Base-by-base conservation (phyloP, 2,888 invertebrate genomes). In the Acanthoscelides obtectus region DNA sequence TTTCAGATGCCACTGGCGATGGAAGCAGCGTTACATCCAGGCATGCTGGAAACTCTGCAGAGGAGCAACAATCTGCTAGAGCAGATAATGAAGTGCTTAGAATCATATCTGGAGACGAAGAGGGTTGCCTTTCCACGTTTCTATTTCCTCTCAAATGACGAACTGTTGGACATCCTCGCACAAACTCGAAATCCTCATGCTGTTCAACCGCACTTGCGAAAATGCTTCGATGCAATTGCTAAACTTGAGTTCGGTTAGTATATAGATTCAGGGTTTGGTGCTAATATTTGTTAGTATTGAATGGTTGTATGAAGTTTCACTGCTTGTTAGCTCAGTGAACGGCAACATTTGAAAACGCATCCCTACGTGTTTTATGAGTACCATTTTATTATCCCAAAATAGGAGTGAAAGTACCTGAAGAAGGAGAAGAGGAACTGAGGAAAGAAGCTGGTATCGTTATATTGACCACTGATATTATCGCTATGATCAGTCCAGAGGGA, bases 71-170 rank as follows among this genome's bases (percentile, higher is more conserved):
- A 89, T 65, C 88, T 95, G 80, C 84, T 97, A 69, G 97, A 97
- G 79, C 92, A 94, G 84, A 96, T 97, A 66, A 92, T 94, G 88
- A 95, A 95, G 81, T 96, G 96, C 78, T 87, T 97, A 27, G 96
- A 96, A 82, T 94, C 94, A 0, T 96, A 96, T 83, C 86, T 96
- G 71, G 96, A 96, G 84, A 94, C 94, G 0, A 96, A 96, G 83
- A 89, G 96, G 66, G 92, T 94, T 12, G 92, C 94, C 0, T 96
- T 96, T 84, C 95, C 96, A 17, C 86, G 96, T 75, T 96, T 96
- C 84, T 96, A 95, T 84, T 96, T 96, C 83, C 86, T 96, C 72
- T 96, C 96, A 0, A 96, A 96, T 81, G 96, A 96, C 79, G 96
- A 96, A 81, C 86, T 96, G 20, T 86, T 96, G 75, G 96, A 96